Conservation (phyloP, 64 coral and sea anemone genomes). For the Porites lutea region DNA sequence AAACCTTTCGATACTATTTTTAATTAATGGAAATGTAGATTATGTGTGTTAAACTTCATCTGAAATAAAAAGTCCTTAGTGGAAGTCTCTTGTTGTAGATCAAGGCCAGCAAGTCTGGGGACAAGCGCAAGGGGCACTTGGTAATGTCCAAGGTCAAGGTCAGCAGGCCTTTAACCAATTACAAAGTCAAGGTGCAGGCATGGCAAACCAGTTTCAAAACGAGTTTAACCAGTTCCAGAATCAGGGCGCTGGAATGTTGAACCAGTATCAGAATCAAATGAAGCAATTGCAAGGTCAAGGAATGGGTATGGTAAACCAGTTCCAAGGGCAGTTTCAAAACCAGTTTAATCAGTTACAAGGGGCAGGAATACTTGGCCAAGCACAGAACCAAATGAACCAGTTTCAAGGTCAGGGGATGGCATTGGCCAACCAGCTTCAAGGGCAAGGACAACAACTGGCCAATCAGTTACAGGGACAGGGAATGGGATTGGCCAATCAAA, state of each 20-base stretch:
- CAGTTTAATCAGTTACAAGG: constrained; percentile 54
- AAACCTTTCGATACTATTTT: too few relatives aligned
- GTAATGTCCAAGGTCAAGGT: constrained; percentile 71
- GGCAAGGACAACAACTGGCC: constrained; percentile 74
- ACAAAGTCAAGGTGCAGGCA: constrained; percentile 21
- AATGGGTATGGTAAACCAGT: constrained; percentile 54
- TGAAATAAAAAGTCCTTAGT: too few relatives aligned
- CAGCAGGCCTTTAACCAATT: constrained; percentile 20
- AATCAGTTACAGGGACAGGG: constrained; percentile 88
- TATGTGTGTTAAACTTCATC: too few relatives aligned
- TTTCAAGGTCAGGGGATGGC: constrained; percentile 75
- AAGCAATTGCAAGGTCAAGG: constrained; percentile 69
- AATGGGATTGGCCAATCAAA: constrained; percentile 68
- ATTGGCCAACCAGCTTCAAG: constrained; percentile 72
- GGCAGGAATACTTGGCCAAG: constrained; percentile 48
- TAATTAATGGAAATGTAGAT: too few relatives aligned
- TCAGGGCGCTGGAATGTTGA: constrained; percentile 58
- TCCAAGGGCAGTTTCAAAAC: constrained; percentile 31
- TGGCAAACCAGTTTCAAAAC: constrained; percentile 1
- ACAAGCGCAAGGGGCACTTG: constrained; percentile 61
- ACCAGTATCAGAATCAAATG: neutral
- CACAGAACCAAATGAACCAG: constrained; percentile 59
- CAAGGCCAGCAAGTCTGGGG: constrained; percentile 48
- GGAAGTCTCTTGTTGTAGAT: neutral
- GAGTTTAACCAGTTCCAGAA: constrained; percentile 62